Evolutionary conservation across 1,140 invertebrate species (phyloP), one percentile per base, ranked within the genome.

Genomic region (Philotrypesis tridentata): DNA sequence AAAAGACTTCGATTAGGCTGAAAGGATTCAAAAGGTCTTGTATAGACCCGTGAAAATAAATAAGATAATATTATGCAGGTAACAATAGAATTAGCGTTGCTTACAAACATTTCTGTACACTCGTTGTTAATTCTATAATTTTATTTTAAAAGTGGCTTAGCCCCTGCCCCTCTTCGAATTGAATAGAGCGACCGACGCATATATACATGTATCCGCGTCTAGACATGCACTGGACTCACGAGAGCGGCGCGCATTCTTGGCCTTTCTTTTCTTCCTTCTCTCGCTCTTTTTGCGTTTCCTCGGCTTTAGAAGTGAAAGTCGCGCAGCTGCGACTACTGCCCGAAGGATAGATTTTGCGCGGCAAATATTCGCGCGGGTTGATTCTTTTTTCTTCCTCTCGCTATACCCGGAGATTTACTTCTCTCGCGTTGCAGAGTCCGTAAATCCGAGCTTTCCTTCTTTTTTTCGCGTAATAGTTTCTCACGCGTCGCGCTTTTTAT

Each of bases 271-370:
- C 48, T 55, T 55, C 48, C 48, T 55, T 55, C 23, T 25, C 48
- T 33, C 2, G 21, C 17, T 61, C 48, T 74, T 23, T 60, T 37
- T 61, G 7, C 72, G 63, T 63, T 76, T 37, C 43, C 6, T n/a
- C 33, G 27, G 29, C 37, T 55, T 25, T 76, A 76, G 60, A 76
- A 76, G 60, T 76, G 74, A 76, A 76, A 76, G 74, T 65, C 27
- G 12, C 40, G 21, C 33, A 70, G 29, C 23, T 63, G 61, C 61
- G 61, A 23, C 23, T n/a, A n/a, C n/a, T 17, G 61, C 1, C 61
- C 61, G 73, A 76, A 76, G 60, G 73, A 76, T 76, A 76, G 29
- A 40, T 25, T 76, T 76, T 63, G 65, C 37, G n/a, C 9, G 31
- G 33, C 4, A 6, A 37, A 65, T 37, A 65, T 65, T 76, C 29